Conservation (phyloP, 2,797 vertebrate genomes). For the Leptodactylus fallax region DNA sequence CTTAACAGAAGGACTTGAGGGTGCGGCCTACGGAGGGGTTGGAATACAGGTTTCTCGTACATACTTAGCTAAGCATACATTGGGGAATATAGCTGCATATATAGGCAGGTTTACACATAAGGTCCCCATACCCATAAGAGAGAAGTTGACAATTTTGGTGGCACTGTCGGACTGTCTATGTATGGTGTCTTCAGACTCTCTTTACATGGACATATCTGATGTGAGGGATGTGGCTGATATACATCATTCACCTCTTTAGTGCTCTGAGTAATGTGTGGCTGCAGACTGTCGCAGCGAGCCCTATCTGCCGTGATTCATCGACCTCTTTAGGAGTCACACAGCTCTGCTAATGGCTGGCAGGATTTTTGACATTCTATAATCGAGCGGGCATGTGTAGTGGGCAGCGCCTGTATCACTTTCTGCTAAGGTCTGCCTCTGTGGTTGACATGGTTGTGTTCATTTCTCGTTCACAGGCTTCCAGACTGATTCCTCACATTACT, state of each 20-base stretch:
- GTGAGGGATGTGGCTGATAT: background rate
- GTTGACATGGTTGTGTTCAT: background rate
- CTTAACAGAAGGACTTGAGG: too few relatives aligned
- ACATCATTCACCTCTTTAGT: background rate
- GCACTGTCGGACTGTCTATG: too few relatives aligned
- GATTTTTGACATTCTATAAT: slow-evolving; percentile 32
- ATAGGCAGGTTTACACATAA: too few relatives aligned
- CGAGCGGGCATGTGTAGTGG: background rate
- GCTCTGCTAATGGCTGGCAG: slow-evolving; percentile 17
- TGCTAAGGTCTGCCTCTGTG: background rate
- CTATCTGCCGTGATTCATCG: slow-evolving; percentile 11
- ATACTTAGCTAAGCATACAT: too few relatives aligned
- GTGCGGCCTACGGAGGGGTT: too few relatives aligned
- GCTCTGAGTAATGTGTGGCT: slow-evolving; percentile 31
- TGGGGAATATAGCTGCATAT: too few relatives aligned
- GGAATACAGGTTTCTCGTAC: too few relatives aligned
- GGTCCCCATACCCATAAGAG: too few relatives aligned
- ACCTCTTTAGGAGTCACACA: background rate
- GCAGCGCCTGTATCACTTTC: background rate
- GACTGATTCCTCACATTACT: background rate
- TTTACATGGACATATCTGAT: background rate
- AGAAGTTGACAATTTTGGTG: too few relatives aligned
- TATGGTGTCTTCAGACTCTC: too few relatives aligned
- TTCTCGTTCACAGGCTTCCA: background rate
- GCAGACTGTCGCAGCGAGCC: background rate